phyloP scores from a whole-genome alignment of 2,888 invertebrate species.

The Tachina grossa region DNA sequence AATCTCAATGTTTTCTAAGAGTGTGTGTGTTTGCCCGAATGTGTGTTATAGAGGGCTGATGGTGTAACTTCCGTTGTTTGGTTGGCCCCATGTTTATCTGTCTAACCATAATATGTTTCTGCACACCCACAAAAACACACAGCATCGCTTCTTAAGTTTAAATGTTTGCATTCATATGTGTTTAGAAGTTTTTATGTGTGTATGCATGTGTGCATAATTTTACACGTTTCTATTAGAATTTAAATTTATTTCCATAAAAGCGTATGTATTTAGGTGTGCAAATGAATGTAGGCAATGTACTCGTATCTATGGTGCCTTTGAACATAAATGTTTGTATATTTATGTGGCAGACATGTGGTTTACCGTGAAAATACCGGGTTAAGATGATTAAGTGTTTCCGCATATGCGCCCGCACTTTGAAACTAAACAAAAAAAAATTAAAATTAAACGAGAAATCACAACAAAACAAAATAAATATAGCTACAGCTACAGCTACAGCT shows the following conservation, averaged over 20 bases:
- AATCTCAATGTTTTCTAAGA: neutral
- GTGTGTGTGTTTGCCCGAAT: conserved; percentile 16
- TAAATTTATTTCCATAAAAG: conserved; percentile 56
- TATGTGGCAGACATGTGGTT: conserved; percentile 72
- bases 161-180: conserved; percentile 18
- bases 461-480: conserved; percentile 49
- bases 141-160: neutral
- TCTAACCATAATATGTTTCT: conserved; percentile 56
- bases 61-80: conserved; percentile 69
- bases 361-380: conserved; percentile 72
- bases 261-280: conserved; percentile 2
- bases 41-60: conserved; percentile 58
- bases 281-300: conserved; percentile 34
- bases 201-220: conserved; percentile 54
- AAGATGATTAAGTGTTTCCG: conserved; percentile 72
- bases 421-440: conserved; percentile 72
- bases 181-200: neutral
- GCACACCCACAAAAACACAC: neutral
- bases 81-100: conserved; percentile 61
- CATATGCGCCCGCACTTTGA: conserved; percentile 72
- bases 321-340: conserved; percentile 67
- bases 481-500: conserved; percentile 35
- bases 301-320: conserved; percentile 47
- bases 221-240: conserved; percentile 67
- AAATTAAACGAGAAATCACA: conserved; percentile 68